Base-by-base conservation (phyloP, 92 coral and sea anemone species). In the Plumapathes pennacea region DNA sequence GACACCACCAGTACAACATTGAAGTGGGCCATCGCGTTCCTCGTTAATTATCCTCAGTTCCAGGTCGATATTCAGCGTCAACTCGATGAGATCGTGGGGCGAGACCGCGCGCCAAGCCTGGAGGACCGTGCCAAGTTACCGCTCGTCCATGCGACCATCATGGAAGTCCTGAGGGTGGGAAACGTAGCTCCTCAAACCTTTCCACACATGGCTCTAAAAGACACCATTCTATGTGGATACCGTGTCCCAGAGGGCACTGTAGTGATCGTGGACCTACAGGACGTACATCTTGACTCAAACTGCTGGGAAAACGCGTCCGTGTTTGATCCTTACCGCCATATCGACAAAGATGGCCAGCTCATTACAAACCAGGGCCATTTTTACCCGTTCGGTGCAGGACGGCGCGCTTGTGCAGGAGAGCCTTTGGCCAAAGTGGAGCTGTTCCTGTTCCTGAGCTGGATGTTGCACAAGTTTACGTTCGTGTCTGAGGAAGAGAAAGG, bases 301-400 rank as follows among this genome's bases (percentile, higher is more conserved):
- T 42, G 54, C 32, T 67, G 74, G 74, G 74, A 67, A 31, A 54
- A 67, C 40, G 46, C 75, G 7, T 19, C 7, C 36, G 7, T 15
- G 4, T 69, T 69, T 25, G 30, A 69, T 28, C 76, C 75, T 22
- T 46, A 39, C 38, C 76, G 76, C 20, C 76, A 69, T 34, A 43
- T 69, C 37, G 76, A 69, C 45, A 19, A 55, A 4, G 19, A 47
- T 57, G 76, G 67, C n/a, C 34, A 57, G 47, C 58, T 69, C 9
- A 36, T 69, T 5, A 69, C 67, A 36, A 69, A 57, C 39, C 54
- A 56, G 14, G 76, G 76, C 9, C 82, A 76, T 53, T 79, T 76
- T 18, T 56, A 77, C 5, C 96, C 96, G 1, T 87, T 82, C 66
- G 54, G 82, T 18, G 89, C 85, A 32, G 96, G 89, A 11, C 68